Conservation (phyloP, 1,140 invertebrate genomes). For the Paramacrobiotus metropolitanus region DNA sequence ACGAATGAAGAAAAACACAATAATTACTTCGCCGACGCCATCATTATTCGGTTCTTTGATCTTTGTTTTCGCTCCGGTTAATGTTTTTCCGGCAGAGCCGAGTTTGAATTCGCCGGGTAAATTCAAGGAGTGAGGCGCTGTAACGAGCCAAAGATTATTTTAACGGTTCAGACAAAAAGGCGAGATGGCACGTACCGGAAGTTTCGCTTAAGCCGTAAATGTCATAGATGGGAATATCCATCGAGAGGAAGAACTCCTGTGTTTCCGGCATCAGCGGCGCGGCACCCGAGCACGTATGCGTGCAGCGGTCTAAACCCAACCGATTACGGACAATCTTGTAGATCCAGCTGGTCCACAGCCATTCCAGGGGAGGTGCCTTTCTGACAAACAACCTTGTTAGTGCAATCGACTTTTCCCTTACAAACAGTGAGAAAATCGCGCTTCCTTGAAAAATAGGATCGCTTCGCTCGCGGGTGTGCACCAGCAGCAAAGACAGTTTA, state of each 20-base stretch:
- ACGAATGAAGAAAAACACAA: too few relatives aligned
- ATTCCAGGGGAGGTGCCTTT: not conserved
- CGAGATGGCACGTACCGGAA: not conserved
- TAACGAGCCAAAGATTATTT: not conserved
- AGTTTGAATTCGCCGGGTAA: conserved; percentile 12
- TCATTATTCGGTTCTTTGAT: conserved; percentile 18
- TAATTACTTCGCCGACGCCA: conserved; percentile 23
- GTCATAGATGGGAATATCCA: not conserved
- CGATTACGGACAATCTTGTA: not conserved
- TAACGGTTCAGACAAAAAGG: not conserved
- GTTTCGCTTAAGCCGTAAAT: not conserved
- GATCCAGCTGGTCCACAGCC: not conserved
- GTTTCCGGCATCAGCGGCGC: not conserved
- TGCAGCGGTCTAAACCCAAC: not conserved
- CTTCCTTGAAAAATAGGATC: not conserved
- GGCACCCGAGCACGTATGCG: not conserved
- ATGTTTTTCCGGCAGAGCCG: conserved; percentile 17
- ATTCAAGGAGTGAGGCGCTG: conserved; percentile 18
- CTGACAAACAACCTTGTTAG: not conserved
- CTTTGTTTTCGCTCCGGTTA: conserved; percentile 16
- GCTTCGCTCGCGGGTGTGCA: too few relatives aligned
- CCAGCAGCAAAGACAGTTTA: too few relatives aligned
- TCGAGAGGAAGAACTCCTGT: conserved; percentile 1
- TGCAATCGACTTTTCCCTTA: not conserved
- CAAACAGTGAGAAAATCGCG: not conserved